Percentiles rank a stretch among this genome's conserved stretches.
Conservation (phyloP, 2,113 vertebrate genomes). For the Myanophis thanlyinensis region DNA sequence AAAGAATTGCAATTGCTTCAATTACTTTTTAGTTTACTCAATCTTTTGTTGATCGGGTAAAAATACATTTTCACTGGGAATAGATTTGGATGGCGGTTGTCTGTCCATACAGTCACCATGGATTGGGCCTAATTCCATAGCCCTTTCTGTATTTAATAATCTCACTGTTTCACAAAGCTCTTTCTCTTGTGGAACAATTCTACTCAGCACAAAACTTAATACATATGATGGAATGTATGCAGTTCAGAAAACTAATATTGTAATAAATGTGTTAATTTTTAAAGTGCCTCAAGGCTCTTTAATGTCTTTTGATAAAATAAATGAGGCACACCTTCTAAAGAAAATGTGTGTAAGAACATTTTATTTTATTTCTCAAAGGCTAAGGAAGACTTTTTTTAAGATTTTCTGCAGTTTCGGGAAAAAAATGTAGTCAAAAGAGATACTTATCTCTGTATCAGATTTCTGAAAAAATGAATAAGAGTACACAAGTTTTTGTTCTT, state of each 20-base stretch:
- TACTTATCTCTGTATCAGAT: neutral
- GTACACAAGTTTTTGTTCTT: neutral
- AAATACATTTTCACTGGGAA: neutral
- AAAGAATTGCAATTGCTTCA: neutral
- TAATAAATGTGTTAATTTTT: neutral
- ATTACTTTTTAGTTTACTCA: neutral
- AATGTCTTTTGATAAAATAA: neutral
- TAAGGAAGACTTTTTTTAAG: neutral
- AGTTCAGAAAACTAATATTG: neutral
- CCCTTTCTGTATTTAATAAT: neutral
- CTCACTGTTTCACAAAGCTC: neutral
- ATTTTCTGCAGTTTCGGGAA: neutral
- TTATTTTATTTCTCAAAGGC: neutral
- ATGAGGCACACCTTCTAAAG: neutral
- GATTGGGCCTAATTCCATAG: neutral
- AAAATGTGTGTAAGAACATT: neutral
- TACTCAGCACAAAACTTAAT: neutral
- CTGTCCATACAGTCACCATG: neutral
- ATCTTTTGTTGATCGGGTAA: neutral
- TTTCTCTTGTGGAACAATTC: neutral
- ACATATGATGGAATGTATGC: neutral
- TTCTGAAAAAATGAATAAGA: neutral
- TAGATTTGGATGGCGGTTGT: neutral
- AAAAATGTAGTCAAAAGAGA: neutral
- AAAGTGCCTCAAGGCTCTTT: neutral